phyloP scores from a whole-genome alignment of 92 coral and sea anemone genomes.

The Porites evermanni region DNA sequence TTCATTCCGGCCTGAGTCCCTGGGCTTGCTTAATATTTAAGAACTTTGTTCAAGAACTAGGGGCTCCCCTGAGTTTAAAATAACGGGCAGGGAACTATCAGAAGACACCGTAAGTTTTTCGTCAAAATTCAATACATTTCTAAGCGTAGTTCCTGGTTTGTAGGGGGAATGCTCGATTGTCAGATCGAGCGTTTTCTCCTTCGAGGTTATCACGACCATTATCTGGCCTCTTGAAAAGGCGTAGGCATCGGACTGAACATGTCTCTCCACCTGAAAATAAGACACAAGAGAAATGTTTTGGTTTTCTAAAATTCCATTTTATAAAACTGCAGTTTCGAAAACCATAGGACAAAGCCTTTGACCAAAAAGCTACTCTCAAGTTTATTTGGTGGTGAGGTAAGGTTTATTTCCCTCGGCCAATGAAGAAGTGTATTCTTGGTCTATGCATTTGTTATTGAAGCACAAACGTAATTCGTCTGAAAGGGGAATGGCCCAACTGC shows the following conservation, averaged over 20 bases:
- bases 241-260: constrained; percentile 55
- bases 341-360: neutral
- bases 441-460: too few relatives aligned
- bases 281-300: neutral
- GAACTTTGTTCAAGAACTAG: constrained; percentile 29
- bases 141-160: constrained; percentile 43
- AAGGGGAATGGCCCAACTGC: too few relatives aligned
- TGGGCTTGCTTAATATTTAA: neutral
- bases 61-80: constrained; percentile 62
- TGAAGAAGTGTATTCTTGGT: too few relatives aligned
- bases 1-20: too few relatives aligned
- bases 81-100: constrained; percentile 49
- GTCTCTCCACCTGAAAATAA: constrained; percentile 51
- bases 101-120: constrained; percentile 57
- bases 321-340: neutral
- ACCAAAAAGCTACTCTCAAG: too few relatives aligned
- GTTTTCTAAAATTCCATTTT: neutral
- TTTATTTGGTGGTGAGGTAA: too few relatives aligned
- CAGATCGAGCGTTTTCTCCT: constrained; percentile 24
- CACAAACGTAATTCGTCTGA: too few relatives aligned
- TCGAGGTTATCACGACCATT: constrained; percentile 62
- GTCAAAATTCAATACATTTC: constrained; percentile 55
- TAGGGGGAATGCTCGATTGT: constrained; percentile 55
- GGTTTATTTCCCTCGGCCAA: too few relatives aligned
- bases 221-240: constrained; percentile 67